These are phyloP conservation scores for Melolontha melolontha DNA, from an alignment of 2,888 invertebrate genomes.

Conservation along the genomic window DNA sequence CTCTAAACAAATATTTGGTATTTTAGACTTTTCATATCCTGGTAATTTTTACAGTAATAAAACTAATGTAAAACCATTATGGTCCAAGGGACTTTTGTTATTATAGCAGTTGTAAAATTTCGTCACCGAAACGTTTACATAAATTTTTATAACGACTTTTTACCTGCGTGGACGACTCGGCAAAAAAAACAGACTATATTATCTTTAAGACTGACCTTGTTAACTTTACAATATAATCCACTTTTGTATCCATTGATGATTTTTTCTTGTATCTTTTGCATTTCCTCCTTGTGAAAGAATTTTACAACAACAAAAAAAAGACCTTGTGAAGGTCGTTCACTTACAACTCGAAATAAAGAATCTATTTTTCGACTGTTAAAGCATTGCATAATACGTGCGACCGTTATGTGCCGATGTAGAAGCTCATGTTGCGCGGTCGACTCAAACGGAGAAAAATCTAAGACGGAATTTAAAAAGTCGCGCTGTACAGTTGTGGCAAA, in stretches of 20 bases:
- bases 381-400: conserved; percentile 33
- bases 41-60: conserved; percentile 37
- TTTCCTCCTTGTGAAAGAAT: conserved; percentile 6
- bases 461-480: conserved; percentile 38
- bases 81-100: conserved; percentile 15
- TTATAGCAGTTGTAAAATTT: conserved; percentile 36
- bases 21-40: conserved; percentile 12
- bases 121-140: not conserved
- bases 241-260: conserved; percentile 52
- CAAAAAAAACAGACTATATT: conserved; percentile 28
- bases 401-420: conserved; percentile 30
- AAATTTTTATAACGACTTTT: conserved; percentile 22
- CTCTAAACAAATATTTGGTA: no score
- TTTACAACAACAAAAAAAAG: conserved; percentile 22
- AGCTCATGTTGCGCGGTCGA: conserved; percentile 15
- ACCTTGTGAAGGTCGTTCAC: conserved; percentile 27
- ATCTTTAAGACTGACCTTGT: conserved; percentile 53
- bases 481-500: conserved; percentile 40
- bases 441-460: conserved; percentile 27
- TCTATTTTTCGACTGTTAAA: conserved; percentile 15
- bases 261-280: conserved; percentile 38
- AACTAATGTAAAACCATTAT: conserved; percentile 22
- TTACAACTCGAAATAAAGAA: conserved; percentile 1
- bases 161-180: conserved; percentile 8
- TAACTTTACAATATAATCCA: conserved; percentile 57